Conservation (phyloP, 2,797 vertebrate genomes). For the Coracias cyanogaster region DNA sequence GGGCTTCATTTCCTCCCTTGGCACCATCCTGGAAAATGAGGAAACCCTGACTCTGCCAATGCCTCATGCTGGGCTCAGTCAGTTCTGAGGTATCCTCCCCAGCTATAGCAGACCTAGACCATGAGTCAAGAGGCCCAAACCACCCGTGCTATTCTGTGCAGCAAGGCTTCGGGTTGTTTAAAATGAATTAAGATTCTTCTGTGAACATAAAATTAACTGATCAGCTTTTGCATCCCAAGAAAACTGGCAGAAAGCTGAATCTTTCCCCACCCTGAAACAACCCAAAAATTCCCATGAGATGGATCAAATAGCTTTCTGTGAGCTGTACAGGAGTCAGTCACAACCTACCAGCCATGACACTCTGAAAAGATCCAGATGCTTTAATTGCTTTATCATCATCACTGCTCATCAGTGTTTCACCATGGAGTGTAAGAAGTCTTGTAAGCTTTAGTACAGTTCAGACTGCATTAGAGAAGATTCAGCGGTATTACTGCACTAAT, state of each 20-base stretch:
- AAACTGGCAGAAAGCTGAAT: background rate
- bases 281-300: background rate
- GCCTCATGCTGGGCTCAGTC: background rate
- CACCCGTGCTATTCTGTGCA: background rate
- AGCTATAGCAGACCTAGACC: background rate
- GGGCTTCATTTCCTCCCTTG: background rate
- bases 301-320: background rate
- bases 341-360: background rate
- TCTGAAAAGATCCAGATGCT: background rate
- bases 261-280: background rate
- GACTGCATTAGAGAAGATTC: background rate
- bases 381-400: background rate
- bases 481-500: background rate
- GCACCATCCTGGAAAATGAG: background rate
- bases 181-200: background rate
- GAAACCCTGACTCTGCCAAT: background rate
- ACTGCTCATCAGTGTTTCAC: background rate
- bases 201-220: background rate
- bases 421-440: background rate
- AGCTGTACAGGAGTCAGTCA: background rate
- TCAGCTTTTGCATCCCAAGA: background rate
- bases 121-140: background rate
- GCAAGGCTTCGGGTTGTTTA: background rate
- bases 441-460: background rate
- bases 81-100: background rate